phyloP scores from a whole-genome alignment of 2,888 invertebrate genomes.

The Sceliomorpha sp. region DNA sequence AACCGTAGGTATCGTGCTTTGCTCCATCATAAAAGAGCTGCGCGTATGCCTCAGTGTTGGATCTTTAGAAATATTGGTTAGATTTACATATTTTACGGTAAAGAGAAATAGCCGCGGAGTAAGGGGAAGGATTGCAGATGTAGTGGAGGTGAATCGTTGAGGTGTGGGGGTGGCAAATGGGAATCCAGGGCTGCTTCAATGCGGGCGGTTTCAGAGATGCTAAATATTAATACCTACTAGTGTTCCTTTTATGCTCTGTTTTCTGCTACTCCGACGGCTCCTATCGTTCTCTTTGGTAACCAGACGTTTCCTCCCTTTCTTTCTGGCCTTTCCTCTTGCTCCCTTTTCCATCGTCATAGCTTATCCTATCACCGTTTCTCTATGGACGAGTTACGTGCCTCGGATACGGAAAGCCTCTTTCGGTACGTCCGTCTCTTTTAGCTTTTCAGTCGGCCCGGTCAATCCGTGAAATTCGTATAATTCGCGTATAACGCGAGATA shows the following conservation, averaged over 20 bases:
- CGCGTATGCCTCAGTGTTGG: constrained; percentile 60
- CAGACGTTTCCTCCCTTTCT: constrained; percentile 47
- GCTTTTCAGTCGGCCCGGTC: constrained; percentile 55
- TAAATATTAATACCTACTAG: constrained; percentile 80
- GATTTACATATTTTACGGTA: constrained; percentile 79
- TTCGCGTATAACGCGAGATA: constrained; percentile 52
- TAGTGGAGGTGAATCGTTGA: constrained; percentile 51
- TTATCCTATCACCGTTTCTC: constrained; percentile 54
- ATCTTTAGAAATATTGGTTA: constrained; percentile 79
- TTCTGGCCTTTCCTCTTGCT: constrained; percentile 51
- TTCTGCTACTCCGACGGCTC: constrained; percentile 60
- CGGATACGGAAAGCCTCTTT: constrained; percentile 55
- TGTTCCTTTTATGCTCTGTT: constrained; percentile 76
- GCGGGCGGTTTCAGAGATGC: constrained; percentile 77
- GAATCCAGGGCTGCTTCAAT: constrained; percentile 76
- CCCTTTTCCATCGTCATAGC: constrained; percentile 48
- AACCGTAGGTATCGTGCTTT: constrained; percentile 67
- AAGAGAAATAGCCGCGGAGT: constrained; percentile 68
- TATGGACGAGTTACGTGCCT: constrained; percentile 53
- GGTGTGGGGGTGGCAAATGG: constrained; percentile 64
- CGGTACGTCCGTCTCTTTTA: constrained; percentile 52
- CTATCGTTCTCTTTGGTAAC: constrained; percentile 64
- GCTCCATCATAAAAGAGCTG: constrained; percentile 71
- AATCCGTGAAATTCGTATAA: constrained; percentile 57
- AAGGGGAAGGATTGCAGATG: constrained; percentile 64